These are phyloP conservation scores for Pycnonotus jocosus DNA, from an alignment of 2,113 vertebrate species.

Conservation along the genomic window DNA sequence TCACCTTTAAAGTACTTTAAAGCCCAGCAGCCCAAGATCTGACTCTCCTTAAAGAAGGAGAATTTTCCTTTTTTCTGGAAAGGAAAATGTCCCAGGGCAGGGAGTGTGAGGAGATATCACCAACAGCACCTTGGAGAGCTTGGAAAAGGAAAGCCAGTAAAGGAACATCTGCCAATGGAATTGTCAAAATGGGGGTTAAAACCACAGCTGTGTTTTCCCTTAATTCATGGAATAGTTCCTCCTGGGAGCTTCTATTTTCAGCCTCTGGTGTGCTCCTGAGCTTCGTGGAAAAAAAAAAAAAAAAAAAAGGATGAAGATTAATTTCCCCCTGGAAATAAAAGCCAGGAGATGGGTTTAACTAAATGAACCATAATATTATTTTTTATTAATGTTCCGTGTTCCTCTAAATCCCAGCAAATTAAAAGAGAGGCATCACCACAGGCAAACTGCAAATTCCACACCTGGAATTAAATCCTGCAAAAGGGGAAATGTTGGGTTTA, in stretches of 20 bases:
- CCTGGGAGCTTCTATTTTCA: background rate
- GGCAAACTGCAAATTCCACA: background rate
- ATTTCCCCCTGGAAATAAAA: slow-evolving; percentile 27
- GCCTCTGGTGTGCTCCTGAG: background rate
- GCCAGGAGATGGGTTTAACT: background rate
- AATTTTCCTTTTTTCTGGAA: background rate
- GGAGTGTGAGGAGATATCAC: background rate
- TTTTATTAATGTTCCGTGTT: background rate
- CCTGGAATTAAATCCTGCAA: background rate
- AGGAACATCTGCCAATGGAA: background rate
- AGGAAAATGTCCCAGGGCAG: accelerated
- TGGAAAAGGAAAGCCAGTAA: background rate
- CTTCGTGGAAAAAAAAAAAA: background rate
- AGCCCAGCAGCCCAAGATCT: accelerated
- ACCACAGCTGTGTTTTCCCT: background rate
- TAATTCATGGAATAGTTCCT: background rate
- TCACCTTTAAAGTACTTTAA: background rate
- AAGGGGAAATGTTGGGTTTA: background rate
- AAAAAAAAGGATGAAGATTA: background rate
- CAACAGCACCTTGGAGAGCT: background rate
- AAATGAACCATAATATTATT: background rate
- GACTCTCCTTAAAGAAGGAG: background rate
- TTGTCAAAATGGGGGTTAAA: background rate
- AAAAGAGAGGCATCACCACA: background rate
- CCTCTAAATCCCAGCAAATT: background rate